phyloP scores from a whole-genome alignment of 2,113 vertebrate species.

The rabbit (Oryctolagus cuniculus) region mOryCun1.1 NC_091439.1:49023501-49024000 shows the following conservation, averaged over 20 bases:
- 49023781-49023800: slow-evolving; percentile 56
- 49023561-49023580: slow-evolving; percentile 71
- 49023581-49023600: slow-evolving; percentile 25
- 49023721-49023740: slow-evolving; percentile 62
- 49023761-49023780: slow-evolving; percentile 51
- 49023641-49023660: slow-evolving; percentile 31
- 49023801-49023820: slow-evolving; percentile 59
- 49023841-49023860: slow-evolving; percentile 73
- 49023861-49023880: slow-evolving; percentile 24
- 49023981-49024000: slow-evolving; percentile 62
- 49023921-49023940: not conserved
- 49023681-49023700: slow-evolving; percentile 42
- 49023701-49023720: slow-evolving; percentile 68
- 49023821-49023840: slow-evolving; percentile 47
- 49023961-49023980: slow-evolving; percentile 21
- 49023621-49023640: slow-evolving; percentile 34
- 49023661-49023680: slow-evolving; percentile 38
- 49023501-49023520: slow-evolving; percentile 61
- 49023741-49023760: slow-evolving; percentile 64
- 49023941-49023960: slow-evolving; percentile 30
- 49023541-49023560: slow-evolving; percentile 52
- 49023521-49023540: slow-evolving; percentile 53
- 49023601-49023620: slow-evolving; percentile 31
- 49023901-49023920: slow-evolving; percentile 1
- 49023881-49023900: slow-evolving; percentile 73